Evolutionary conservation across 2,113 vertebrate genomes (phyloP), one percentile per base, ranked within the genome.

Genomic region (Daboia siamensis): DNA sequence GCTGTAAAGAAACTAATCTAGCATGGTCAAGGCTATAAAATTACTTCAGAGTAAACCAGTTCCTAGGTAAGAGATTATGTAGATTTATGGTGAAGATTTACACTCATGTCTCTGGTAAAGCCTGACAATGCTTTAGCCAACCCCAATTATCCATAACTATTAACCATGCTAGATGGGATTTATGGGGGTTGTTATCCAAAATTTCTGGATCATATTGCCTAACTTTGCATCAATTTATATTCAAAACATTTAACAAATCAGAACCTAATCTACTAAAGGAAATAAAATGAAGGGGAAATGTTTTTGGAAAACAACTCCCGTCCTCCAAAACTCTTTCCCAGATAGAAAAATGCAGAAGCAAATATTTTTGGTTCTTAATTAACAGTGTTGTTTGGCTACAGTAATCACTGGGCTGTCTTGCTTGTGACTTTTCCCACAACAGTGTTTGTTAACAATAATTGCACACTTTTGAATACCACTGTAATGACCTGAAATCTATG

Each of bases 331-430:
- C 5, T 48, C 54, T 13, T 64, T 86, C 61, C 87, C 33, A 69
- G 69, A 86, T 12, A 86, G 39, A 90, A 51, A 86, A 93, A 93
- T 54, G 5, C n/a, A 90, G 64, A 85, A 89, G n/a, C 87, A 93
- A 89, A 90, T 86, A 55, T 69, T 91, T 91, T 89, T 93, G 69
- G 90, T 91, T 26, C 56, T 55, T 52, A 80, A 54, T 85, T 54
- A 48, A 48, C 89, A n/a, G 23, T 20, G 48, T 86, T 48, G 64
- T 26, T 46, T 93, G 89, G 69, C 52, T 56, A n/a, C 26, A 56
- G 64, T 44, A 91, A 86, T 89, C 48, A 86, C 74, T 74, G 74
- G 29, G 69, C 56, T 69, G 85, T 91, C 15, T 91, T 64, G 51
- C 88, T 48, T 91, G 52, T 33, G 54, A 91, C 90, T 89, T 91